A percentile compares a stretch with the other conserved stretches of the same genome.
Conservation (phyloP, 1,140 invertebrate species). For the Epicauta chinensis region DNA sequence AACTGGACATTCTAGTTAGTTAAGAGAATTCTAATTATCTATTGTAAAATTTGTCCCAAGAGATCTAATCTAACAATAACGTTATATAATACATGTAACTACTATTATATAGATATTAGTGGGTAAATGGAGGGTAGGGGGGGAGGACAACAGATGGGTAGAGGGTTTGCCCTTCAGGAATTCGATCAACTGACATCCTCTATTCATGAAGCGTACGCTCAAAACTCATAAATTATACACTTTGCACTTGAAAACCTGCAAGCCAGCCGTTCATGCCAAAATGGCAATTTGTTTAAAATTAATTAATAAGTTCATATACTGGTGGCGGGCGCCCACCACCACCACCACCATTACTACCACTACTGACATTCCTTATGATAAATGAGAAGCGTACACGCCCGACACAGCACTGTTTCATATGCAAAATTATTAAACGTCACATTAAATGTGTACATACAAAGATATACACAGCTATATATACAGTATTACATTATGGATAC, state of each 20-base stretch:
- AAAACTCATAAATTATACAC: constrained; percentile 21
- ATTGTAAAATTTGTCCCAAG: no score
- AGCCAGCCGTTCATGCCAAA: constrained; percentile 14
- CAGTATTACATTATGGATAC: constrained; percentile 17
- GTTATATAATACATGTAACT: neutral
- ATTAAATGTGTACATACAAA: constrained; percentile 19
- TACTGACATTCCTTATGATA: constrained; percentile 28
- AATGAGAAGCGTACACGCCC: constrained; percentile 26
- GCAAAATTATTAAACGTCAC: constrained; percentile 27
- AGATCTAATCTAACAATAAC: neutral
- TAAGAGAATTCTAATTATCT: no score
- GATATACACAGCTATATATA: constrained; percentile 1
- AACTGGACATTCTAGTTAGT: no score
- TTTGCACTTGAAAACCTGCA: constrained; percentile 19
- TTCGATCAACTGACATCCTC: constrained; percentile 12
- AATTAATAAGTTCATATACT: constrained; percentile 29
- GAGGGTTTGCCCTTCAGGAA: constrained; percentile 5
- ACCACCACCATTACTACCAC: no score
- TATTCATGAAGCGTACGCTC: constrained; percentile 11
- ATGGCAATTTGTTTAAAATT: constrained; percentile 32
- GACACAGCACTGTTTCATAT: constrained; percentile 23
- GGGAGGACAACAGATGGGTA: no score
- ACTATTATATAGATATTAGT: no score
- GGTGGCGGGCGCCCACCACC: constrained; percentile 11
- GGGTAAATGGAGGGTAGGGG: no score